Base-by-base conservation (phyloP, 2,888 invertebrate genomes). In the Eilema griseolum region DNA sequence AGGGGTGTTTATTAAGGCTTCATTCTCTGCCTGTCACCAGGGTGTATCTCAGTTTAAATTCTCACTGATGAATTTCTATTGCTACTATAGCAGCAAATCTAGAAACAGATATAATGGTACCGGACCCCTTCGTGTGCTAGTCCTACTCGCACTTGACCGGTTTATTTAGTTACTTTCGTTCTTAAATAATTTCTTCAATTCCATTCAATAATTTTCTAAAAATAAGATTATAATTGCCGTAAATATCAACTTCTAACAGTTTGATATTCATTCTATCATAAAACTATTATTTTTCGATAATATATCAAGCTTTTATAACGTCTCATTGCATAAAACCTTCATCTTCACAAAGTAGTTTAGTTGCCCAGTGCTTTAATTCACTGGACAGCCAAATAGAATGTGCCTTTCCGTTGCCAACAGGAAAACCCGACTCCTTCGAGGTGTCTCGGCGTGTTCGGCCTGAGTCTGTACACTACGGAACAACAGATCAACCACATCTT, bases 381-480 rank as follows among this genome's bases (percentile, higher is more conserved):
- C 33, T 62, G 56, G 28, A 64, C 78, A 75, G 74, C 70, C 61
- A 74, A 75, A 79, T 80, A 81, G 77, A 76, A 65, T 28, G 65
- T 74, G 62, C 69, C 33, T 72, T 16, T 14, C 16, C 70, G 60
- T 70, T 72, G 66, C 61, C 82, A 81, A 79, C 92, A 96, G 96
- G 98, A 98, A 85, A 97, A 98, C 88, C 99, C 99, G 0, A 97
- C 97, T 75, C 98, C 98, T 3, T 98, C 97, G 63, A 96, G 98
- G 68, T 99, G 99, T 89, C 96, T 99, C 65, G 99, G 99, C 24
- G 97, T 99, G 16, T 99, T 99, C 92, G 99, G 99, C 5, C 95
- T 99, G 70, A 99, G 98, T 88, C 96, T 99, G 69, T 97, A 98
- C 92, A 99, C 99, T 0, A 98, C 98, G 1, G 99, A 99, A 89